Evolutionary conservation across 2,797 vertebrate species (phyloP).

Genomic region (Microtus obscurus): DNA sequence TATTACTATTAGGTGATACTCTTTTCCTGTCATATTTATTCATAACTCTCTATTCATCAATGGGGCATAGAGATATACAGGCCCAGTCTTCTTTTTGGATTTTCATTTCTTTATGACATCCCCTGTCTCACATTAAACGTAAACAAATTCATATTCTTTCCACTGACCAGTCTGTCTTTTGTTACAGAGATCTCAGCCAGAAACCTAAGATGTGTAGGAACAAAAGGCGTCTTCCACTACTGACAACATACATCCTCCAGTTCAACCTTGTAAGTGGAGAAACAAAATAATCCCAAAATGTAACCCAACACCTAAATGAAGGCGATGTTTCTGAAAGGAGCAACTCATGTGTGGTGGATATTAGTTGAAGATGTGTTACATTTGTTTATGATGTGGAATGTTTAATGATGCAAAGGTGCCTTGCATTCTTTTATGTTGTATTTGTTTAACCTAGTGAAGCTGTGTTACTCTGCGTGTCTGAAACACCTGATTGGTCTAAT

Average conservation of each 20-base stretch:
- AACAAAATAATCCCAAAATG: background rate
- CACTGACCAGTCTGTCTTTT: background rate
- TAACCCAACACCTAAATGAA: background rate
- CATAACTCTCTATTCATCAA: background rate
- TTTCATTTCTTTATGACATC: background rate
- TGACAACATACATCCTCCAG: background rate
- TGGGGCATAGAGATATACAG: background rate
- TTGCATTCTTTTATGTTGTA: background rate
- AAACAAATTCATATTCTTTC: background rate
- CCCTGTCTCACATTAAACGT: background rate
- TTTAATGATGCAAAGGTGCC: background rate
- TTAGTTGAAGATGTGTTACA: background rate
- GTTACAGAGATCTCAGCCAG: background rate
- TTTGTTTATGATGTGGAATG: background rate
- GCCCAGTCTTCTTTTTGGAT: background rate
- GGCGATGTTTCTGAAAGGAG: background rate
- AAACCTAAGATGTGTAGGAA: background rate
- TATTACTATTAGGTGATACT: background rate
- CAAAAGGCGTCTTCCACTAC: background rate
- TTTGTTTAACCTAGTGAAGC: background rate
- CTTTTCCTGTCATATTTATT: background rate
- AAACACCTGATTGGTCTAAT: background rate
- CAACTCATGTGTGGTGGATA: background rate
- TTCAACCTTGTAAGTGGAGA: background rate
- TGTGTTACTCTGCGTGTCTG: background rate